A percentile compares a stretch with the other conserved stretches of the same genome.
phyloP scores from a whole-genome alignment of 2,888 invertebrate genomes.

The Parnassius smintheus region DNA sequence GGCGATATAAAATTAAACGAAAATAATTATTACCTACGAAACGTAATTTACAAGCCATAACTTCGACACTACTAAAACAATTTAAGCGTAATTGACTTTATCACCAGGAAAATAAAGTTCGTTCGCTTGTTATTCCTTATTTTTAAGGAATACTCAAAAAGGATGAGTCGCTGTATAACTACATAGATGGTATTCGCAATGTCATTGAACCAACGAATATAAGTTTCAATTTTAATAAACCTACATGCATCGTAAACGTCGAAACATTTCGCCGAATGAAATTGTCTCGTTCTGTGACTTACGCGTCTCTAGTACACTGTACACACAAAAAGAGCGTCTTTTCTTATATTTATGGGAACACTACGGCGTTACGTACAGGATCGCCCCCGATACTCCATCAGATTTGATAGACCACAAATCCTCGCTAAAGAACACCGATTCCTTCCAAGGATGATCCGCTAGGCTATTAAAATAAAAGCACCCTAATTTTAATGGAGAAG shows the following conservation, averaged over 20 bases:
- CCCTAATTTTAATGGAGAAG: no score
- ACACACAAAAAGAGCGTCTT: no score
- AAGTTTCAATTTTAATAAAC: conserved; percentile 8
- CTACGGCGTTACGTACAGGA: no score
- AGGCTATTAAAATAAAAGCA: no score
- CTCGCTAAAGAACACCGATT: no score
- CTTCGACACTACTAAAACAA: neutral
- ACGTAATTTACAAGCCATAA: conserved; percentile 5
- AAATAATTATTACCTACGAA: conserved; percentile 14
- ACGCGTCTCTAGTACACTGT: no score
- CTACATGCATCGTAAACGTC: neutral
- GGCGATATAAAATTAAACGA: conserved; percentile 5
- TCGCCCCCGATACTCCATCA: no score
- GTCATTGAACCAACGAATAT: conserved; percentile 12
- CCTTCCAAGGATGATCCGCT: no score
- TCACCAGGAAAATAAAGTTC: conserved; percentile 3
- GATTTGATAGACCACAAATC: no score
- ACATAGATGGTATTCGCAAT: conserved; percentile 10
- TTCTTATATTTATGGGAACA: no score
- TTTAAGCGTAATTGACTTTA: conserved; percentile 1
- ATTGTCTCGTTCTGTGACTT: no score
- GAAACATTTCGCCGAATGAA: neutral
- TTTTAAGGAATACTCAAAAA: conserved; percentile 1
- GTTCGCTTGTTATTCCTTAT: neutral
- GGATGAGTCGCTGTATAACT: conserved; percentile 7